Percentiles rank a stretch among this genome's conserved stretches.
Conservation (phyloP, 2,888 invertebrate species). For the Gandaritis pyraliata region DNA sequence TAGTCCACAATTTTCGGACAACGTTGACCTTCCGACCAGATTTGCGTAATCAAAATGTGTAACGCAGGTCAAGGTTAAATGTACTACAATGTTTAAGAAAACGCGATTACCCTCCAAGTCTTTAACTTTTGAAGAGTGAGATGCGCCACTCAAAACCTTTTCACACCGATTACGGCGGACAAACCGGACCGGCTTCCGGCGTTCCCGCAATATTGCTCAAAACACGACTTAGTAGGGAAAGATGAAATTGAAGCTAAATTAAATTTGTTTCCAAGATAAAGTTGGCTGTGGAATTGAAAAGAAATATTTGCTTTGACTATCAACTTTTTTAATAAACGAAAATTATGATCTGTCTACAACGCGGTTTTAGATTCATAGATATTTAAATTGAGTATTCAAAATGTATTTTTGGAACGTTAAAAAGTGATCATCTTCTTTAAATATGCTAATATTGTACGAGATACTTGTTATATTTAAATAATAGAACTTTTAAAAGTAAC, state of each 20-base stretch:
- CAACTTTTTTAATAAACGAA: slow-evolving; percentile 37
- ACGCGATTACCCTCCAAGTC: slow-evolving; percentile 5
- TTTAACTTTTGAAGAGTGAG: slow-evolving; percentile 7
- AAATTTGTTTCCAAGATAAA: slow-evolving; percentile 49
- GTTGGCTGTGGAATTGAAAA: slow-evolving; percentile 37
- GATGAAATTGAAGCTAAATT: slow-evolving; percentile 52
- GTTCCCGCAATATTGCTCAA: slow-evolving; percentile 45
- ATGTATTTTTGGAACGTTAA: slow-evolving; percentile 4
- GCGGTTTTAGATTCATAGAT: slow-evolving; percentile 18
- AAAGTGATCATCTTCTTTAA: slow-evolving; percentile 1
- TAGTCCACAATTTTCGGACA: slow-evolving; percentile 4
- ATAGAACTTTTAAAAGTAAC: background rate
- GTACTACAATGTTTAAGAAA: slow-evolving; percentile 12
- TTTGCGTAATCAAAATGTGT: slow-evolving; percentile 10
- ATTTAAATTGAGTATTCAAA: slow-evolving; percentile 15
- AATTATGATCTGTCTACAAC: slow-evolving; percentile 25
- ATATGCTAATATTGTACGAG: background rate
- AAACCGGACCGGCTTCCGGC: slow-evolving; percentile 40
- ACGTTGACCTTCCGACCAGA: background rate
- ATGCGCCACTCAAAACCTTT: slow-evolving; percentile 16
- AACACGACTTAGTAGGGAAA: slow-evolving; percentile 46
- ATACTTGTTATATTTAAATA: background rate
- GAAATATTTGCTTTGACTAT: slow-evolving; percentile 41
- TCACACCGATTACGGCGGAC: slow-evolving; percentile 27
- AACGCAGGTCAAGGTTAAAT: slow-evolving; percentile 11